These are phyloP conservation scores for Antrozous pallidus DNA, from an alignment of 2,797 vertebrate genomes.

Conservation along the genomic window DNA sequence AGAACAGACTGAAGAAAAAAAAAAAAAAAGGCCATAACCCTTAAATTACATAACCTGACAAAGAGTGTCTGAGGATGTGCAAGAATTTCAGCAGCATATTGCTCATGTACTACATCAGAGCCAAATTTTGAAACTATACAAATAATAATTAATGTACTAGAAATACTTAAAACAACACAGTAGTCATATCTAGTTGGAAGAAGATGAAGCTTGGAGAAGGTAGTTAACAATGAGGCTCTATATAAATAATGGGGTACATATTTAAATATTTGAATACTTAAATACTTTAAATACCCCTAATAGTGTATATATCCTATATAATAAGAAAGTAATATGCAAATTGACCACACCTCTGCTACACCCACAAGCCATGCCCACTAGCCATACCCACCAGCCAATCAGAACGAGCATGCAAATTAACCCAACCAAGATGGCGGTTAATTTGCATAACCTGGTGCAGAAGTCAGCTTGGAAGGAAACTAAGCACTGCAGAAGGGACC, in stretches of 20 bases:
- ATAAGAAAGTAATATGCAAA: too few relatives aligned
- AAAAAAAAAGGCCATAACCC: not conserved
- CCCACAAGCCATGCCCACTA: too few relatives aligned
- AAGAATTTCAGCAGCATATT: not conserved
- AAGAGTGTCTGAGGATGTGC: not conserved
- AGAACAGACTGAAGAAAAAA: not conserved
- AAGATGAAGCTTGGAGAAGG: not conserved
- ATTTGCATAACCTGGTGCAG: too few relatives aligned
- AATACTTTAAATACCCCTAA: slow-evolving; percentile 66
- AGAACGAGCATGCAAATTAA: too few relatives aligned
- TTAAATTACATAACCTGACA: not conserved
- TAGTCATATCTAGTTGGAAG: not conserved
- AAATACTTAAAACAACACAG: not conserved
- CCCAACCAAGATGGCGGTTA: too few relatives aligned
- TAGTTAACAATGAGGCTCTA: not conserved
- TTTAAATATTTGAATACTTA: not conserved
- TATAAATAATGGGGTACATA: not conserved
- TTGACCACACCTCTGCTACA: too few relatives aligned
- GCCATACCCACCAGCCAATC: too few relatives aligned
- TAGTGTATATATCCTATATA: too few relatives aligned
- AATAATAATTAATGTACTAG: not conserved
- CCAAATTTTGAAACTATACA: not conserved
- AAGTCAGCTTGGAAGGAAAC: too few relatives aligned
- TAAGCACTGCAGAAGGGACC: too few relatives aligned
- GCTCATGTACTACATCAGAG: not conserved